These are phyloP conservation scores for Cygnus olor DNA, from an alignment of 2,797 vertebrate species.

Conservation along the genomic window DNA sequence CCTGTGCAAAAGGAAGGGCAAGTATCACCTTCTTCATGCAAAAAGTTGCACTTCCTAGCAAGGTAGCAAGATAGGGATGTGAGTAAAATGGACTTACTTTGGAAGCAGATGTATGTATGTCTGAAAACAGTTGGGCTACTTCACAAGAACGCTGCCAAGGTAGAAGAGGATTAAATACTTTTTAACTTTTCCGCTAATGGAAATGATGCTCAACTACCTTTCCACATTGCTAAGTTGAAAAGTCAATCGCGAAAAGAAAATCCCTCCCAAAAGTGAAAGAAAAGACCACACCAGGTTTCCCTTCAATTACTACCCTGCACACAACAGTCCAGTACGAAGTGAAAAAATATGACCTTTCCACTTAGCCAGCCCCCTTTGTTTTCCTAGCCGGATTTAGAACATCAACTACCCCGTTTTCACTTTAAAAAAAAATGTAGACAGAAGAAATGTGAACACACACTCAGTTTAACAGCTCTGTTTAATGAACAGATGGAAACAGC, in stretches of 20 bases:
- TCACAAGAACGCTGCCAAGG: neutral
- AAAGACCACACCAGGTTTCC: neutral
- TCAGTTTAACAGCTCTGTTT: neutral
- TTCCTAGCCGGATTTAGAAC: neutral
- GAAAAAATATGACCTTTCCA: neutral
- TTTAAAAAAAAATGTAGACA: neutral
- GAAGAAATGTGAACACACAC: neutral
- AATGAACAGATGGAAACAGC: neutral
- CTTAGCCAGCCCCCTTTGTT: neutral
- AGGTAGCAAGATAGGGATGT: neutral
- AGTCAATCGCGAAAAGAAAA: neutral
- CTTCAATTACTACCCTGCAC: neutral
- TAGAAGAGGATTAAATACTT: neutral
- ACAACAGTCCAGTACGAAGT: neutral
- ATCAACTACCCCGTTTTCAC: neutral
- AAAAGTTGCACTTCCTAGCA: neutral
- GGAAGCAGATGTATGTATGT: accelerated
- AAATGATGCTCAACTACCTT: neutral
- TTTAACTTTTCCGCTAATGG: neutral
- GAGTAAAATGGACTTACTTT: accelerated
- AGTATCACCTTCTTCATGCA: accelerated
- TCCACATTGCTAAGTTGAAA: neutral
- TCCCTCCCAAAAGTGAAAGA: neutral
- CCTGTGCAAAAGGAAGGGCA: accelerated
- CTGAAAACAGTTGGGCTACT: neutral